Evolutionary conservation across 2,888 invertebrate species (phyloP).

Genomic region (Thecophora atra): DNA sequence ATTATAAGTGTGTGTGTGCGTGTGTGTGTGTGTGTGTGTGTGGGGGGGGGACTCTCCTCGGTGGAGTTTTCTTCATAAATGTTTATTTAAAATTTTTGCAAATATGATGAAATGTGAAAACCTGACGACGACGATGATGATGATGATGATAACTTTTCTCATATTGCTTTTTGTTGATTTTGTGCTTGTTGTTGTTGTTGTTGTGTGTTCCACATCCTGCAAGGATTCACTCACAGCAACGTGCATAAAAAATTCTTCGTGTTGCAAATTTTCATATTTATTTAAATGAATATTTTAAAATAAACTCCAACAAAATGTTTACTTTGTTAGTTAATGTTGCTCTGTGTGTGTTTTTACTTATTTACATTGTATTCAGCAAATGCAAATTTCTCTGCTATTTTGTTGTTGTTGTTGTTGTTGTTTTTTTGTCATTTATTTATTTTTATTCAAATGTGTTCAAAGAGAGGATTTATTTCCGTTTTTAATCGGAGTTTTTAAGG

Average conservation of each 20-base stretch:
- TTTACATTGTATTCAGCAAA: conserved; percentile 15
- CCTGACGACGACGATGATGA: conserved; percentile 8
- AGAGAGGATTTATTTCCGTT: no score
- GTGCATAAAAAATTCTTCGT: neutral
- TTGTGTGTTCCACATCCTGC: neutral
- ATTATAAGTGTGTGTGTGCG: neutral
- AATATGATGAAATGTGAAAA: conserved; percentile 35
- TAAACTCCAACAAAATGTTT: neutral
- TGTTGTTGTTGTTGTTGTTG: conserved; percentile 8
- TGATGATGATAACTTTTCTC: conserved; percentile 21
- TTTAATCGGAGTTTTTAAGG: no score
- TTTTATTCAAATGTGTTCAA: no score
- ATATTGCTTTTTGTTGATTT: conserved; percentile 34
- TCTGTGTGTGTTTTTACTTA: conserved; percentile 19
- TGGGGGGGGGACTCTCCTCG: conserved; percentile 5
- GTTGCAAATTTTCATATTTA: conserved; percentile 28
- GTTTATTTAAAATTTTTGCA: conserved; percentile 40
- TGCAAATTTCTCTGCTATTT: neutral
- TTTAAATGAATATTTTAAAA: conserved; percentile 31
- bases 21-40: conserved; percentile 22
- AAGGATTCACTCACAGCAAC: neutral
- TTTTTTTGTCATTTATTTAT: conserved; percentile 1
- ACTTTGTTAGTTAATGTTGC: conserved; percentile 30
- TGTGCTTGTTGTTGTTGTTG: conserved; percentile 20
- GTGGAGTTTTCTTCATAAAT: conserved; percentile 36